Percentiles rank a stretch among this genome's conserved stretches.
phyloP scores from a whole-genome alignment of 2,797 vertebrate genomes.

The Danio jaintianensis region DNA sequence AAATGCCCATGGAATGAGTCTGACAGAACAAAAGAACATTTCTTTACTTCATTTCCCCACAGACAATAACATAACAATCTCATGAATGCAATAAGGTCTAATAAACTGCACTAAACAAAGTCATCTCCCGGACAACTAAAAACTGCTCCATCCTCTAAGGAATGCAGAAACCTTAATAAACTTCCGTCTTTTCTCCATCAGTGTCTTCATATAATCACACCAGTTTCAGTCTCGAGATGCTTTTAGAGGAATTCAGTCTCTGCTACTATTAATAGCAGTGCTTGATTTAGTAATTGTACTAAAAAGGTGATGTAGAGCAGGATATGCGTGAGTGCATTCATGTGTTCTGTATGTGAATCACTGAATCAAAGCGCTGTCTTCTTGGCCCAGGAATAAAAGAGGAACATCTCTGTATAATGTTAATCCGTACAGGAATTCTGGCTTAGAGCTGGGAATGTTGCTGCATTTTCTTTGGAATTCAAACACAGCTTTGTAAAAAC shows the following conservation, averaged over 20 bases:
- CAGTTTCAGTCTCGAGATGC: slow-evolving; percentile 24
- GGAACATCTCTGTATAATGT: slow-evolving; percentile 31
- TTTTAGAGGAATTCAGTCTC: slow-evolving; percentile 20
- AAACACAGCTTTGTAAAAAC: slow-evolving; percentile 10
- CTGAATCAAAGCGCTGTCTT: slow-evolving; percentile 17
- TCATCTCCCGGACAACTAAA: slow-evolving; percentile 13
- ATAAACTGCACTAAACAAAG: slow-evolving; percentile 15
- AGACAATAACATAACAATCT: slow-evolving; percentile 9
- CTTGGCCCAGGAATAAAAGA: slow-evolving; percentile 22
- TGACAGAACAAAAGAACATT: slow-evolving; percentile 21
- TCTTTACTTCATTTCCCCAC: slow-evolving; percentile 18
- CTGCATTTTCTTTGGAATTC: not conserved
- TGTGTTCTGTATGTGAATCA: slow-evolving; percentile 20
- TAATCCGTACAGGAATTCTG: slow-evolving; percentile 39
- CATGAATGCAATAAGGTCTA: not conserved
- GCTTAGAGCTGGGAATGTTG: slow-evolving; percentile 7
- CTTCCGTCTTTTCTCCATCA: not conserved
- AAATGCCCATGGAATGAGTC: not conserved
- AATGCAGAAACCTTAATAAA: slow-evolving; percentile 29
- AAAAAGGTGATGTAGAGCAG: slow-evolving; percentile 24
- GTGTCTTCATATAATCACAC: slow-evolving; percentile 41
- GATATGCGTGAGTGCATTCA: slow-evolving; percentile 17
- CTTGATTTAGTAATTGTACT: slow-evolving; percentile 31
- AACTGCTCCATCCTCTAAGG: not conserved
- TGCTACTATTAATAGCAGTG: slow-evolving; percentile 42